phyloP scores from a whole-genome alignment of 1,140 invertebrate species.

The Tetragnatha versicolor region DNA sequence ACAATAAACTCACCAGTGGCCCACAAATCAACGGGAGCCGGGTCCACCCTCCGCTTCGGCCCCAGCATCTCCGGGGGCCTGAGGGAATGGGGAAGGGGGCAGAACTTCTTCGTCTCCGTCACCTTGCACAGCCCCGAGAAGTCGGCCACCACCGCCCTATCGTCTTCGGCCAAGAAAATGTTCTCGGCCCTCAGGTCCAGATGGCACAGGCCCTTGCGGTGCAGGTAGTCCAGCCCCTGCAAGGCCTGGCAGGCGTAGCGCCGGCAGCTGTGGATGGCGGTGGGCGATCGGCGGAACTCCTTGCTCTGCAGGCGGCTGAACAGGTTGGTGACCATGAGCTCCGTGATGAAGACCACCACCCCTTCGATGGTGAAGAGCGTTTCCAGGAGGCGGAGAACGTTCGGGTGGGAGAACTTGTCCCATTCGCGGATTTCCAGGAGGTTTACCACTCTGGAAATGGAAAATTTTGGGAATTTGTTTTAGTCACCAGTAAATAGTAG shows the following conservation, averaged over 20 bases:
- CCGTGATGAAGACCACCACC: conserved; percentile 34
- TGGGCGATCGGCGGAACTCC: background rate
- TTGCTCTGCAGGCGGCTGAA: conserved; percentile 13
- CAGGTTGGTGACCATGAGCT: conserved; percentile 33
- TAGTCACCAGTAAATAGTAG: too few relatives aligned
- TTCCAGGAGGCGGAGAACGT: conserved; percentile 17
- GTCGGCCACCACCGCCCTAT: conserved; percentile 31
- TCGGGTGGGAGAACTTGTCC: conserved; percentile 8
- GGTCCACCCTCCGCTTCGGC: conserved; percentile 11
- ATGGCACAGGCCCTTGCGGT: conserved; percentile 16
- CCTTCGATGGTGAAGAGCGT: background rate
- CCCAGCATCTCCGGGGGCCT: conserved; percentile 35
- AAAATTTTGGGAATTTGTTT: too few relatives aligned
- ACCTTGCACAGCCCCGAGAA: conserved; percentile 14
- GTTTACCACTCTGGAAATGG: conserved; percentile 35
- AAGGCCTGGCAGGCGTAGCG: conserved; percentile 15
- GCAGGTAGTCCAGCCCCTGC: conserved; percentile 10
- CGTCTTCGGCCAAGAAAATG: conserved; percentile 12
- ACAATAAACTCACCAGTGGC: conserved; percentile 7
- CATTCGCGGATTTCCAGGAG: conserved; percentile 24
- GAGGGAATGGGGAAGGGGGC: conserved; percentile 24
- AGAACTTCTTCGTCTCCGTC: conserved; percentile 5
- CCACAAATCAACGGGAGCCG: conserved; percentile 35
- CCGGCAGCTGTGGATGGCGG: background rate
- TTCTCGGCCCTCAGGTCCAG: conserved; percentile 42